These are phyloP conservation scores for Drosophila carrolli DNA, from an alignment of 1,140 invertebrate species.

Conservation along the genomic window DNA sequence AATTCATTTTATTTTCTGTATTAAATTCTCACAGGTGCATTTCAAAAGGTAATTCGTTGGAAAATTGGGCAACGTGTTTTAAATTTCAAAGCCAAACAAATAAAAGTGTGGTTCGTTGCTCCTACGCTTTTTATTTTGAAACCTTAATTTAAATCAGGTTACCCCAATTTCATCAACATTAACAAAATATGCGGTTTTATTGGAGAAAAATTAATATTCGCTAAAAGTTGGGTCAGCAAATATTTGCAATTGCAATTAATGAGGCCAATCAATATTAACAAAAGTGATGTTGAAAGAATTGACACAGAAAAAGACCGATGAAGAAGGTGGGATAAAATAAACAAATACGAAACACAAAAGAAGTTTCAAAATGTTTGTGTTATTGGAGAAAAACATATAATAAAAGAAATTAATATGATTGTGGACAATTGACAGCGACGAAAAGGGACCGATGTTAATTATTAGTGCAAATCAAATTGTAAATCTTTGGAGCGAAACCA, in stretches of 20 bases:
- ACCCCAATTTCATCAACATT: no score
- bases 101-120: no score
- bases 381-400: conserved; percentile 14
- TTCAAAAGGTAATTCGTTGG: no score
- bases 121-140: no score
- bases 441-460: conserved; percentile 21
- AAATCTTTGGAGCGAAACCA: conserved; percentile 22
- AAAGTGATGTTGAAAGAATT: conserved; percentile 35
- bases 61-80: no score
- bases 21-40: no score
- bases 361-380: conserved; percentile 46
- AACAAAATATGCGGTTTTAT: no score
- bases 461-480: conserved; percentile 38
- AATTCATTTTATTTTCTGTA: no score
- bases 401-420: conserved; percentile 34
- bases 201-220: no score
- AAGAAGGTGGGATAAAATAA: conserved; percentile 9
- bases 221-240: conserved; percentile 38
- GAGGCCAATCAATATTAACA: conserved; percentile 14
- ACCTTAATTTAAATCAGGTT: no score
- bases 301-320: conserved; percentile 35
- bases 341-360: conserved; percentile 4
- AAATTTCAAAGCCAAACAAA: no score
- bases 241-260: conserved; percentile 59
- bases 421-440: conserved; percentile 8